phyloP scores from a whole-genome alignment of 2,113 vertebrate genomes.

The Emydura subglobosa region DNA sequence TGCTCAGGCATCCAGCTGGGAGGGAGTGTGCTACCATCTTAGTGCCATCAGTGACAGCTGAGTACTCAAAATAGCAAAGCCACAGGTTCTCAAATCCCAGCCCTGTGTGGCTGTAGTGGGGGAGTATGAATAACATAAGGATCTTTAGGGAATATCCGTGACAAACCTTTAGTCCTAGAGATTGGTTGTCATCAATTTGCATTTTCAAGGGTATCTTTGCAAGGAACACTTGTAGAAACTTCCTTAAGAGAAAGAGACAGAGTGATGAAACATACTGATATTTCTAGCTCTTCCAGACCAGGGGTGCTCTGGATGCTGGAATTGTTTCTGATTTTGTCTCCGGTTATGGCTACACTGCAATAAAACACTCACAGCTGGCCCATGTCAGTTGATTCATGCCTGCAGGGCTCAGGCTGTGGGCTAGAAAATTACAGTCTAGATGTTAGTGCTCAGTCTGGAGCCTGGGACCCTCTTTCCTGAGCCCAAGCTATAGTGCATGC shows the following conservation, averaged over 20 bases:
- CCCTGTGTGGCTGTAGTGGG: not conserved
- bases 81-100: not conserved
- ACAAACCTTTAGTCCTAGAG: not conserved
- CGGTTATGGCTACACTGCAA: not conserved
- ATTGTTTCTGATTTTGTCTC: not conserved
- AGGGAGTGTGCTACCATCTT: not conserved
- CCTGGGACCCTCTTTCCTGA: not conserved
- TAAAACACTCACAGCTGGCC: not conserved
- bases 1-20: not conserved
- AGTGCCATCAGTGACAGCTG: accelerated
- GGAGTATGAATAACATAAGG: not conserved
- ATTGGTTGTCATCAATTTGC: not conserved
- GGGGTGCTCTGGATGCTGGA: not conserved
- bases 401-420: not conserved
- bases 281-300: not conserved
- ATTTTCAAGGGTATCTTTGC: not conserved
- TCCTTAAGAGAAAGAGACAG: not conserved
- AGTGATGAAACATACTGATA: not conserved
- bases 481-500: not conserved
- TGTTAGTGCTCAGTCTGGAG: not conserved
- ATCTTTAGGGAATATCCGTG: not conserved
- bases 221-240: not conserved
- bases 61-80: not conserved
- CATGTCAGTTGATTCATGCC: not conserved
- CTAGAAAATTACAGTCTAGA: not conserved